These are phyloP conservation scores for Alviniconcha marisindica DNA, from an alignment of 1,140 invertebrate species.

Conservation along the genomic window DNA sequence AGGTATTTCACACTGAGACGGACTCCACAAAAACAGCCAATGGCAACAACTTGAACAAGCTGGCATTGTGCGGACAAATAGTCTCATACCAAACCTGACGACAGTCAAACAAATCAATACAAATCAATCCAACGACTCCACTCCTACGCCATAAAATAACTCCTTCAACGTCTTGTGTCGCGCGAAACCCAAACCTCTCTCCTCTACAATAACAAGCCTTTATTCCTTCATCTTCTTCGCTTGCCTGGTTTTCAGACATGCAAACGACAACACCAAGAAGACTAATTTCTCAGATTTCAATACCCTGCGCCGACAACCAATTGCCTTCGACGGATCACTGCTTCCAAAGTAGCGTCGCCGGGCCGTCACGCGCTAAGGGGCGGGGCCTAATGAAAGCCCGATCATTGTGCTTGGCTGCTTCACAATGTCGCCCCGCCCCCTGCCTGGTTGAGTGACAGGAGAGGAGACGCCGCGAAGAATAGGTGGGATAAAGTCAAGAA, in stretches of 20 bases:
- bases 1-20: too few relatives aligned
- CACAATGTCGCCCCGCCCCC: constrained; percentile 6
- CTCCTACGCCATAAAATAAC: not conserved
- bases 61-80: too few relatives aligned
- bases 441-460: not conserved
- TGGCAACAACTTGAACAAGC: too few relatives aligned
- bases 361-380: constrained; percentile 2
- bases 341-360: not conserved
- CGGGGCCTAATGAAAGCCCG: not conserved
- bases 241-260: not conserved
- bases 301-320: not conserved
- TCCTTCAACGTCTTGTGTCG: not conserved
- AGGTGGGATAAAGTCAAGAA: constrained; percentile 15
- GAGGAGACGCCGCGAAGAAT: not conserved
- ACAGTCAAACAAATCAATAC: too few relatives aligned
- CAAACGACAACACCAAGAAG: constrained; percentile 12
- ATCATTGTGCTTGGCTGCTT: constrained; percentile 26
- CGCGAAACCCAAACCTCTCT: not conserved
- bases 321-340: not conserved
- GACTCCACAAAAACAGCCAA: too few relatives aligned
- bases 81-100: too few relatives aligned
- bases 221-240: constrained; percentile 24
- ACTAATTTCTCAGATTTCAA: constrained; percentile 32
- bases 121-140: too few relatives aligned
- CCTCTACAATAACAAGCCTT: constrained; percentile 29